Base-by-base conservation (phyloP, 2,888 invertebrate species). In the Parnassius glacialis region DNA sequence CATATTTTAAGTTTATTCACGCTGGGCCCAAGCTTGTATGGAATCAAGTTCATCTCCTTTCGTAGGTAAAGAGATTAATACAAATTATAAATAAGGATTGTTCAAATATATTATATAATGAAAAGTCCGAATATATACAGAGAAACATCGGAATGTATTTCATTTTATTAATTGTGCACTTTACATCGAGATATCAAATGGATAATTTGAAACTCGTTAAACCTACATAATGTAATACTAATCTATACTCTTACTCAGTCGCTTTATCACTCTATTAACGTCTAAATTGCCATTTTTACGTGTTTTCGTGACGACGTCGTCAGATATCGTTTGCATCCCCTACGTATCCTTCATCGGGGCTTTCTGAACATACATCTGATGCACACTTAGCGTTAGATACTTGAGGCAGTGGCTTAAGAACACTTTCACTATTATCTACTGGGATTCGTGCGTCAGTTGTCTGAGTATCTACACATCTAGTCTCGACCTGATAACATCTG, bases 341-440 rank as follows among this genome's bases (percentile, higher is more conserved):
- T 60, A 96, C 97, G 83, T 97, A 97, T 16, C 96, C 97, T 84
- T 97, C 97, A 80, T 97, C 97, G 47, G 96, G 96, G 84, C 96
- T 96, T 76, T 96, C 96, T 16, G 95, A 95, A 73, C 86, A 93
- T 72, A 90, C 92, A 83, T 85, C 92, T 70, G 84, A 84, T 69
- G 87, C 92, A 75, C 87, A 87, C 76, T 91, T 92, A 74, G 85
- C 87, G 75, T 87, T 89, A 66, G 89, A 85, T 68, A 88, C 85
- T 80, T 90, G 87, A 7, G 87, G 87, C 66, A 85, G 75, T 59
- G 85, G 86, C 68, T 88, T 92, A 68, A 85, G 88, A 79, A 78
- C 83, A 66, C 73, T 81, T 64, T 89, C 88, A 10, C 85, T 80
- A 34, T 84, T 84, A 65, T 92, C 91, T 11, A 82, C 83, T 20